Base-by-base conservation (phyloP, 2,797 vertebrate species). In the Dendrocincla fuliginosa region DNA sequence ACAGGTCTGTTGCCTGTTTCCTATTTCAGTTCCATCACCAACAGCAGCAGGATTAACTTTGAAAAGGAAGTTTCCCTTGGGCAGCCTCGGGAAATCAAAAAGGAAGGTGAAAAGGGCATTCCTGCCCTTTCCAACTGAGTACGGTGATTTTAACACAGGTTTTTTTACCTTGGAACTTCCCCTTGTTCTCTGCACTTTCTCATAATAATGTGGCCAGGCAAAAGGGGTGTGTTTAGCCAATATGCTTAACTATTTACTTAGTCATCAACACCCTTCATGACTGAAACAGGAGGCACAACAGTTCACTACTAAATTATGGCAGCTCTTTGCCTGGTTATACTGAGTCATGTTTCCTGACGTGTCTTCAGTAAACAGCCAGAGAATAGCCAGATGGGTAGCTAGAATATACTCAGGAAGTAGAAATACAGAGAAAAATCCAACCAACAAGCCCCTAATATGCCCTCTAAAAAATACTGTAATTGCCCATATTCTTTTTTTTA, bases 81-180 rank as follows among this genome's bases (percentile, higher is more conserved):
- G 87, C 69, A 61, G 70, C 57, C 71, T 83, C 79, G 59, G 83
- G 81, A 93, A 90, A 53, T 78, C 33, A 25, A 82, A 91, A 59
- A 85, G 89, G 69, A 89, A 91, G 92, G 94, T 80, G 81, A 95
- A 95, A 91, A 96, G 90, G 92, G 75, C 56, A 73, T 65, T 90
- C 49, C 41, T 55, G 49, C 35, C 55, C 73, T 59, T 78, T 32
- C 22, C 52, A 25, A 52, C 8, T 7, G 27, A 69, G 69, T 32
- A 13, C 6, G 2, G 7, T 5, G 49, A 59, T 74, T 94, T 91
- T 55, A 33, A 88, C 79, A 87, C 20, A 25, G 70, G 16, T 6
- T 74, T 91, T 60, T 83, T 79, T 79, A 74, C 33, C 73, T 49
- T 55, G n/a, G 42, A 93, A 82, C 32, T 35, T 64, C 42, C 33